Conservation (phyloP, 2,888 invertebrate genomes). For the Stenotaenia linearis region DNA sequence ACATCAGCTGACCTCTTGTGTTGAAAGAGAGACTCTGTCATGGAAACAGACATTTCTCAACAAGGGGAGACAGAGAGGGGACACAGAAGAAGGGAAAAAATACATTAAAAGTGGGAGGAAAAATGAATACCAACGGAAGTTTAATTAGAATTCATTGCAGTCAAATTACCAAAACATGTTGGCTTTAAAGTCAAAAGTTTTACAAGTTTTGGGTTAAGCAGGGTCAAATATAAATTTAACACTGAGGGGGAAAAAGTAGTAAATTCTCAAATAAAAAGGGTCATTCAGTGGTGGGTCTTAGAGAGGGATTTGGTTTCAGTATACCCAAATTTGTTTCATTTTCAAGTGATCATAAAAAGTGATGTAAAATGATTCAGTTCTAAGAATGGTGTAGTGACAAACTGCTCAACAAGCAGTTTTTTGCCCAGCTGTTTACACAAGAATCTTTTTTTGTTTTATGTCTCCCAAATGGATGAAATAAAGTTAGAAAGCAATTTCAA, state of each 20-base stretch:
- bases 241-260: not conserved
- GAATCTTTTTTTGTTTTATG: not conserved
- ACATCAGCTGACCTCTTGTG: not conserved
- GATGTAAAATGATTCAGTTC: not conserved
- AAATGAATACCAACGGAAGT: not conserved
- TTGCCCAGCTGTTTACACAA: not conserved
- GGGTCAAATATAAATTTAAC: not conserved
- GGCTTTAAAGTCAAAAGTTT: not conserved
- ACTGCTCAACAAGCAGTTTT: not conserved
- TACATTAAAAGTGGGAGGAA: not conserved
- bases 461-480: not conserved
- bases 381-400: not conserved
- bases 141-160: not conserved
- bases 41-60: not conserved
- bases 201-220: not conserved
- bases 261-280: not conserved
- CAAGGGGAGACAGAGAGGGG: not conserved
- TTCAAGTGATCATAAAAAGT: not conserved
- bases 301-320: not conserved
- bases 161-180: not conserved
- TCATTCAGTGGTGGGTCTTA: not conserved
- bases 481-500: not conserved
- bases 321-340: not conserved
- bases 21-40: not conserved
- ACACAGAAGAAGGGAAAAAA: not conserved